phyloP scores from a whole-genome alignment of 1,140 invertebrate species.

The Pinna nobilis region DNA sequence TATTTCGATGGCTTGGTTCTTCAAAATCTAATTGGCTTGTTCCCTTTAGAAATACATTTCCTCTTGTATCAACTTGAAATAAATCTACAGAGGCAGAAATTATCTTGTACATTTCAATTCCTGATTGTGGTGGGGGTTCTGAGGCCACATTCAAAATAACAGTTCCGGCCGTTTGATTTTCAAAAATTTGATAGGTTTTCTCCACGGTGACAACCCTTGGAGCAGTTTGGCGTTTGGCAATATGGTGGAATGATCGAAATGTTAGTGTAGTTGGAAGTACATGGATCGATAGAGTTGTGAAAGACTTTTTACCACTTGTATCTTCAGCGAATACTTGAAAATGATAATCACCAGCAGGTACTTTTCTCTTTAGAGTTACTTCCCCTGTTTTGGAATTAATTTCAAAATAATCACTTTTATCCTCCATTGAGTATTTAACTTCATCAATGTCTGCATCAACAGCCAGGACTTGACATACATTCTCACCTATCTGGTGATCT shows the following conservation, averaged over 20 bases:
- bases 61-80: slow-evolving; percentile 39
- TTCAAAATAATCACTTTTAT: slow-evolving; percentile 20
- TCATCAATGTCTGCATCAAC: slow-evolving; percentile 24
- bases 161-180: slow-evolving; percentile 35
- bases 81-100: slow-evolving; percentile 18
- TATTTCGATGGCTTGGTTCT: slow-evolving; percentile 23
- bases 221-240: slow-evolving; percentile 15
- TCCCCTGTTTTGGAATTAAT: slow-evolving; percentile 22
- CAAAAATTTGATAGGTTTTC: slow-evolving; percentile 33
- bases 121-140: background rate
- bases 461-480: slow-evolving; percentile 21
- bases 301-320: slow-evolving; percentile 21
- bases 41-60: slow-evolving; percentile 37
- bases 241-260: slow-evolving; percentile 32
- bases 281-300: slow-evolving; percentile 14
- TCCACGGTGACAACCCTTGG: slow-evolving; percentile 25
- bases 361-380: slow-evolving; percentile 7
- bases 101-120: slow-evolving; percentile 32
- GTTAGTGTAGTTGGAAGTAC: slow-evolving; percentile 20
- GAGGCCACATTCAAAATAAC: slow-evolving; percentile 29
- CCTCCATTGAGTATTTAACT: slow-evolving; percentile 26
- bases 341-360: background rate
- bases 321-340: slow-evolving; percentile 31
- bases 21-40: slow-evolving; percentile 28
- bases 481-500: background rate